phyloP scores from a whole-genome alignment of 2,113 vertebrate species.

The Cervus canadensis region DNA sequence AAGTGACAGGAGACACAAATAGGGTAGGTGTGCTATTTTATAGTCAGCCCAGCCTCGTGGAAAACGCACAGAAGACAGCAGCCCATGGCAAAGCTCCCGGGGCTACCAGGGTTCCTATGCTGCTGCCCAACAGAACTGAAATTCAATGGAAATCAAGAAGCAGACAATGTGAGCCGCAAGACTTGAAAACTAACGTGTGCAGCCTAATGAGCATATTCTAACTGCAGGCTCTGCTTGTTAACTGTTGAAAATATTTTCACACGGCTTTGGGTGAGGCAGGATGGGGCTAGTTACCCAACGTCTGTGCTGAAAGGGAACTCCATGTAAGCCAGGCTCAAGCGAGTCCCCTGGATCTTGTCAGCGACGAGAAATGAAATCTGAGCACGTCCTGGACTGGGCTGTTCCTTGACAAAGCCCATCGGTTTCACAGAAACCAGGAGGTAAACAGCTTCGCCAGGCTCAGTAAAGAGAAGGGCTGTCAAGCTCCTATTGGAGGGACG shows the following conservation, averaged over 20 bases:
- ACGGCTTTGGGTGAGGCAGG: conserved; percentile 46
- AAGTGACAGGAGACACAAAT: neutral
- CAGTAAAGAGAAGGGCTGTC: neutral
- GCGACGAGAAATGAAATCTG: conserved; percentile 53
- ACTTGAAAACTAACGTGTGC: conserved; percentile 30
- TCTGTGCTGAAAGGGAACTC: conserved; percentile 42
- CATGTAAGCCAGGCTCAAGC: conserved; percentile 32
- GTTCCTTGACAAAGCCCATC: neutral
- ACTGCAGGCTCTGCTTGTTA: conserved; percentile 67
- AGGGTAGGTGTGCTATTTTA: neutral
- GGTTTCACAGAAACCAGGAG: neutral
- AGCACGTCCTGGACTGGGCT: neutral
- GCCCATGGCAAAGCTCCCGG: neutral
- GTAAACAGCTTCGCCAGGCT: neutral
- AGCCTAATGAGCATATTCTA: conserved; percentile 65
- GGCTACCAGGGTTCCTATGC: neutral
- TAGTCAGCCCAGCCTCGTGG: neutral
- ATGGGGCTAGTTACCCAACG: conserved; percentile 29
- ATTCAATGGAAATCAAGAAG: conserved; percentile 59
- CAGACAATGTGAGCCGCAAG: conserved; percentile 47
- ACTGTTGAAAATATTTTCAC: conserved; percentile 65
- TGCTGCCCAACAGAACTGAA: conserved; percentile 18
- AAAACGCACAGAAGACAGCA: conserved; percentile 15
- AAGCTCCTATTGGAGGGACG: neutral
- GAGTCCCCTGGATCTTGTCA: conserved; percentile 45